Conservation (phyloP, 2,797 vertebrate genomes). For the Adelosebastes latens region DNA sequence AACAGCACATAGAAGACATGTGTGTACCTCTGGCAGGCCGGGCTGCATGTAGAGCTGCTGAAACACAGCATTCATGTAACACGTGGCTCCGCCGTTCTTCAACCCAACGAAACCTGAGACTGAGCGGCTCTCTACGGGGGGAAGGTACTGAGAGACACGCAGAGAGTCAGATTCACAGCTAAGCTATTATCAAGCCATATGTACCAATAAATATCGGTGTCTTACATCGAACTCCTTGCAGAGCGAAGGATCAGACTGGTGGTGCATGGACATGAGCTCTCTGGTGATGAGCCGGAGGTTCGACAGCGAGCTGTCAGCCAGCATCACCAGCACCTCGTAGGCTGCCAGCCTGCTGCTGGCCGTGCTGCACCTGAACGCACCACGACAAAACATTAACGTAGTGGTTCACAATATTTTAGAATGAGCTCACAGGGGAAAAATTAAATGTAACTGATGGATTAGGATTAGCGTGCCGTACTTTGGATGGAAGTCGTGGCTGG, state of each 20-base stretch:
- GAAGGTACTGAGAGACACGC: conserved; percentile 87
- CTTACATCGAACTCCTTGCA: conserved; percentile 98
- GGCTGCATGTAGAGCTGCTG: conserved; percentile 99
- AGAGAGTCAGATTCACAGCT: neutral
- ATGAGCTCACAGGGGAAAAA: neutral
- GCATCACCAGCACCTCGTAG: conserved; percentile 97
- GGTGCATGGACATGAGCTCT: conserved; percentile 97
- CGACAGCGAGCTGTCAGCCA: conserved; percentile 94
- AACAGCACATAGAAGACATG: neutral
- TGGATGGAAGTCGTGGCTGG: conserved; percentile 97
- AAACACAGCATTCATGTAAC: conserved; percentile 99
- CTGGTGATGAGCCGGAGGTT: conserved; percentile 94
- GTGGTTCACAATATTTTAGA: neutral
- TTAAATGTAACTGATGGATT: neutral
- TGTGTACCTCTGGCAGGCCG: conserved; percentile 93
- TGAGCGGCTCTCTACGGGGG: conserved; percentile 96
- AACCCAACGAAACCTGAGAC: conserved; percentile 96
- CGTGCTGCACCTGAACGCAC: conserved; percentile 90
- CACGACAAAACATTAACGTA: neutral
- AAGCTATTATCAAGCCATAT: neutral
- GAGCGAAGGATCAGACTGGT: conserved; percentile 95
- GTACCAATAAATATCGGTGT: neutral
- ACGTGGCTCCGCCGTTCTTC: conserved; percentile 97
- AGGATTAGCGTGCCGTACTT: conserved; percentile 83
- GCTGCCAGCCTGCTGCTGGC: conserved; percentile 96